Percentiles rank a stretch among this genome's conserved stretches.
Evolutionary conservation across 2,888 invertebrate species (phyloP).

Genomic region (Oeneis ivallda): DNA sequence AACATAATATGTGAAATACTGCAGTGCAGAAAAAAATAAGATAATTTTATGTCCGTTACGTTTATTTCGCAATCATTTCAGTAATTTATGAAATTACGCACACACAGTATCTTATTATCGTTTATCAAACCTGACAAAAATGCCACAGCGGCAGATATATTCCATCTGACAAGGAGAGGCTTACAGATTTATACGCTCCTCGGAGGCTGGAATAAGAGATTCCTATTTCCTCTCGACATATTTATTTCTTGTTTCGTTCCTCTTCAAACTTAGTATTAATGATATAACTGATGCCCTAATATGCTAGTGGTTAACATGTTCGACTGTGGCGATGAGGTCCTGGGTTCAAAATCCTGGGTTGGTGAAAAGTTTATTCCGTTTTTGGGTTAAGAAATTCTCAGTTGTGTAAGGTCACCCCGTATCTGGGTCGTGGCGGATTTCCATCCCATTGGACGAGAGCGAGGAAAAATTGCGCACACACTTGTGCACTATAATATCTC

Average conservation of each 20-base stretch:
- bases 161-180: slow-evolving; percentile 30
- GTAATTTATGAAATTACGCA: slow-evolving; percentile 3
- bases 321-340: too few relatives aligned
- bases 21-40: too few relatives aligned
- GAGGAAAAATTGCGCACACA: too few relatives aligned
- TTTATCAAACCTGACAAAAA: slow-evolving; percentile 28
- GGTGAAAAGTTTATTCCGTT: background rate
- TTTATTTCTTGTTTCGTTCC: slow-evolving; percentile 19
- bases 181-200: slow-evolving; percentile 27
- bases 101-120: slow-evolving; percentile 13
- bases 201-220: slow-evolving; percentile 18
- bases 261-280: background rate
- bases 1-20: too few relatives aligned
- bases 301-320: too few relatives aligned
- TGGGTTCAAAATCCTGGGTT: background rate
- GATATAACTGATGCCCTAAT: too few relatives aligned
- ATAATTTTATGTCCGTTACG: background rate
- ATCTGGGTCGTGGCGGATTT: too few relatives aligned
- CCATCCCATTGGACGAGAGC: too few relatives aligned
- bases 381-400: background rate
- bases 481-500: background rate
- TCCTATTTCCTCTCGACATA: slow-evolving; percentile 20
- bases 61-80: background rate
- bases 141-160: slow-evolving; percentile 29
- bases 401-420: background rate